Conservation (phyloP, 2,888 invertebrate species). For the Euproctis similis region DNA sequence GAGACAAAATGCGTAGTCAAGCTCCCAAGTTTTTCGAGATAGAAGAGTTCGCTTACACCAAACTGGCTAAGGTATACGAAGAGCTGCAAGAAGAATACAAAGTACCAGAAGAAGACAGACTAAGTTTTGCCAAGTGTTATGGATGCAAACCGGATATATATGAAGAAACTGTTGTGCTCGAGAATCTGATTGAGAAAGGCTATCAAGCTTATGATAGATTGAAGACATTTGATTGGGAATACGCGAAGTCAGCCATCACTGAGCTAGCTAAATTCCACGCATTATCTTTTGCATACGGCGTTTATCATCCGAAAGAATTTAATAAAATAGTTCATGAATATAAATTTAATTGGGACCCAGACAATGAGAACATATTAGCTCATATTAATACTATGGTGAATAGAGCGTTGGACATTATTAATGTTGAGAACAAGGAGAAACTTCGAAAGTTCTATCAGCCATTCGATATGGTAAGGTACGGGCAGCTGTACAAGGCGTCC, state of each 20-base stretch:
- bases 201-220: slow-evolving; percentile 30
- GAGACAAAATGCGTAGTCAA: slow-evolving; percentile 23
- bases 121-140: slow-evolving; percentile 27
- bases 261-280: slow-evolving; percentile 43
- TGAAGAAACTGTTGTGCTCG: slow-evolving; percentile 38
- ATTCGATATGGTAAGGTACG: neutral
- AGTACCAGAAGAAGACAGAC: slow-evolving; percentile 21
- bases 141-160: slow-evolving; percentile 16
- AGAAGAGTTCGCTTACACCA: slow-evolving; percentile 19
- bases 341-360: slow-evolving; percentile 16
- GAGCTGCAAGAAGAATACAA: slow-evolving; percentile 15
- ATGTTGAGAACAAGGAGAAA: neutral
- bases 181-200: slow-evolving; percentile 27
- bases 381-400: neutral
- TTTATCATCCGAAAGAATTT: slow-evolving; percentile 30
- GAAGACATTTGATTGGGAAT: slow-evolving; percentile 27
- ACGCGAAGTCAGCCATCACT: slow-evolving; percentile 25
- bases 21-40: slow-evolving; percentile 8
- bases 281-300: slow-evolving; percentile 33
- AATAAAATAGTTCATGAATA: slow-evolving; percentile 4
- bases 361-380: neutral
- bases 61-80: slow-evolving; percentile 12
- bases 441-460: neutral
- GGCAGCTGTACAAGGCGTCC: neutral
- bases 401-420: neutral